Base-by-base conservation (phyloP, 2,888 invertebrate genomes). In the Drosophila pegasa region DNA sequence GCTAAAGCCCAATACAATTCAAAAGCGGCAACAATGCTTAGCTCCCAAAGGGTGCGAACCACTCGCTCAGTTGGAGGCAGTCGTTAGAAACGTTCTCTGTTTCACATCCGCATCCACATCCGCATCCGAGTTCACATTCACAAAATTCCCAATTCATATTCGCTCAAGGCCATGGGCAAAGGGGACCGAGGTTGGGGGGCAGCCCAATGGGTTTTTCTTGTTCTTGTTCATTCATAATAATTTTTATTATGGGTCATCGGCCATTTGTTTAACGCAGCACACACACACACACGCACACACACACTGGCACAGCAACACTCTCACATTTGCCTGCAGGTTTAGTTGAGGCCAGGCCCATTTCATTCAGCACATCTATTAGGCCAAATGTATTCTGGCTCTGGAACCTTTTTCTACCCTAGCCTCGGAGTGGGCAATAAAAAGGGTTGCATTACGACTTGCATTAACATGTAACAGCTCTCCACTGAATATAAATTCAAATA, bases 161-260 rank as follows among this genome's bases (percentile, higher is more conserved):
- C 22, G 70, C 74, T 64, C 45, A 41, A 58, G 54, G 74, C 41
- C 54, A 37, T 58, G 37, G 67, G 12, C 33, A 4, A 8, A 18
- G 9, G 54, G n/a, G 18, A 2, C 25, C 5, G n/a, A 12, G 54
- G 29, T 20, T 33, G 20, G 33, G 9, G 8, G 14, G 35, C 51
- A 33, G 54, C 20, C 27, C 83, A 88, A 88, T 88, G 88, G 83
- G 88, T 68, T 88, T 88, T 86, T 70, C 83, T 83, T 83, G 80
- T 83, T 79, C 78, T 84, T 77, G 72, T 79, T 71, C 89, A 88
- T 86, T 86, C 89, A 88, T 86, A 86, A 88, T 86, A 86, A 88
- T 88, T 86, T 86, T 86, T 86, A 86, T 86, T 86, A 88, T 84
- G 85, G 85, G 89, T 87, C 85, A 87, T 88, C 83, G 87, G 87